Percentiles rank a stretch among this genome's conserved stretches.
Conservation (phyloP, 2,797 vertebrate species). For the Decapterus maruadsi region DNA sequence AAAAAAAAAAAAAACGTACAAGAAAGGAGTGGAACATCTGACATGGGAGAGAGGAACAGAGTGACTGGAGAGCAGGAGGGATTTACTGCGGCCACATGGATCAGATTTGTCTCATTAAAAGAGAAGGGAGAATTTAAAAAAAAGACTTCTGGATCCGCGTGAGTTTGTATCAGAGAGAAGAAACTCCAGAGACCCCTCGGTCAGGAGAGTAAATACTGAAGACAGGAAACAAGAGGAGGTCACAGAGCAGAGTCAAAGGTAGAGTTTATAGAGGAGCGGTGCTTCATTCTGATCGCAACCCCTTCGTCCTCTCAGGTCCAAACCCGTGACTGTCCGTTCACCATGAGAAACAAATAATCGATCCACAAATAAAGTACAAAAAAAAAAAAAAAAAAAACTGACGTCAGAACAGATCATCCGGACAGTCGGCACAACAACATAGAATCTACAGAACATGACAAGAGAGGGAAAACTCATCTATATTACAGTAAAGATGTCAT, state of each 20-base stretch:
- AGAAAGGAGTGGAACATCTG: slow-evolving; percentile 32
- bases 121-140: background rate
- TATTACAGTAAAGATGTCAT: slow-evolving; percentile 75
- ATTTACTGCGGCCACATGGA: slow-evolving; percentile 42
- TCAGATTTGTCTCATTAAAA: slow-evolving; percentile 35
- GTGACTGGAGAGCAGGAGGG: slow-evolving; percentile 11
- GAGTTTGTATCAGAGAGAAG: slow-evolving; percentile 7
- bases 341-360: slow-evolving; percentile 18
- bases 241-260: background rate
- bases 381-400: slow-evolving; percentile 54
- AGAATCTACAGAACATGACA: slow-evolving; percentile 59
- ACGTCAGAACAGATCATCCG: slow-evolving; percentile 53
- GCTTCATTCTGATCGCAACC: slow-evolving; percentile 15
- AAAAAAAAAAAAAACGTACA: slow-evolving; percentile 24
- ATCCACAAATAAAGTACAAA: slow-evolving; percentile 17
- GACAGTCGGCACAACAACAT: slow-evolving; percentile 72
- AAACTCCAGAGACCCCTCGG: slow-evolving; percentile 23
- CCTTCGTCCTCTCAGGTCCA: background rate
- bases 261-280: slow-evolving; percentile 35
- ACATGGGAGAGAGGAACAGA: slow-evolving; percentile 34
- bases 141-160: background rate
- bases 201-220: slow-evolving; percentile 26
- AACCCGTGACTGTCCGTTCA: slow-evolving; percentile 24
- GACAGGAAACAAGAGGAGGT: background rate
- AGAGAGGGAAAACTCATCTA: slow-evolving; percentile 29